Percentiles rank a stretch among this genome's conserved stretches.
phyloP scores from a whole-genome alignment of 2,797 vertebrate species.

The Botia almorhae region DNA sequence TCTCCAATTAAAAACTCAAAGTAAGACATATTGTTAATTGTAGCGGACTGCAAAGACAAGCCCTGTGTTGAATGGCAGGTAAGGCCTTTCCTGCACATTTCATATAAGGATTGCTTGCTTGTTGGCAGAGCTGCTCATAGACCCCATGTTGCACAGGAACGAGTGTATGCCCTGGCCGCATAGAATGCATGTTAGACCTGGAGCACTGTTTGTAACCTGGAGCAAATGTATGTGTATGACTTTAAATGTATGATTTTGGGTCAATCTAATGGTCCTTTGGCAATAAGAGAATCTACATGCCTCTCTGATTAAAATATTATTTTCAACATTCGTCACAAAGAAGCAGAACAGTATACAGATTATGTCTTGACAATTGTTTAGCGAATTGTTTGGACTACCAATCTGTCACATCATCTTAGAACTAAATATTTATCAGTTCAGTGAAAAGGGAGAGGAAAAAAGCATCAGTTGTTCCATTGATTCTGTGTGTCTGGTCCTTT shows the following conservation, averaged over 20 bases:
- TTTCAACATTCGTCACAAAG: constrained; percentile 65
- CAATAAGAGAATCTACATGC: constrained; percentile 37
- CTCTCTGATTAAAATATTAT: constrained; percentile 63
- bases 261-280: constrained; percentile 38
- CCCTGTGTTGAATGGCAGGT: constrained; percentile 34
- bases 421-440: constrained; percentile 80
- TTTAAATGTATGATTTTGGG: constrained; percentile 49
- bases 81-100: constrained; percentile 1
- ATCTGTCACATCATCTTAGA: constrained; percentile 73
- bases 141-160: constrained; percentile 41
- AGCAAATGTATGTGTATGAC: constrained; percentile 40
- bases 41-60: constrained; percentile 18
- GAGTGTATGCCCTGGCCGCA: constrained; percentile 22
- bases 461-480: constrained; percentile 64
- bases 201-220: constrained; percentile 43
- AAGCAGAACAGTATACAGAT: constrained; percentile 72
- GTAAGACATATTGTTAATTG: constrained; percentile 28
- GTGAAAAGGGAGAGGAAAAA: constrained; percentile 54
- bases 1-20: background rate
- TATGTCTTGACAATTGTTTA: constrained; percentile 77
- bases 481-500: constrained; percentile 68
- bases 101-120: constrained; percentile 32
- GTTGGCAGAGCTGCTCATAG: constrained; percentile 15
- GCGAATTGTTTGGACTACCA: constrained; percentile 78
- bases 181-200: constrained; percentile 29